A percentile compares a stretch with the other conserved stretches of the same genome.
Evolutionary conservation across 1,140 invertebrate genomes (phyloP).

Genomic region (Ceratitis capitata): DNA sequence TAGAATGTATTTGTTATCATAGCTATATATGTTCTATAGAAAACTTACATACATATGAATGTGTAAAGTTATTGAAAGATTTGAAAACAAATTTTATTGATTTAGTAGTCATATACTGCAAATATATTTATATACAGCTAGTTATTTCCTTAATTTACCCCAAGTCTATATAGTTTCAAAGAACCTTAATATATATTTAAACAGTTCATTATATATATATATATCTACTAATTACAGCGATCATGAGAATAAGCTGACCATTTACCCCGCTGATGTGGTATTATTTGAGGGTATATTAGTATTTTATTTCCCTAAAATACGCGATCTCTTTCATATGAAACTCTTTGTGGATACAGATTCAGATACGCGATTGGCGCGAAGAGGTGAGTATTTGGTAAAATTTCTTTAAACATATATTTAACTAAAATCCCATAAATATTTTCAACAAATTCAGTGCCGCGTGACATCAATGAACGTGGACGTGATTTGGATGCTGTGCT

Average conservation of each 20-base stretch:
- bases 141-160: neutral
- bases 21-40: no score
- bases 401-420: neutral
- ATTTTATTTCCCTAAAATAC: constrained; percentile 95
- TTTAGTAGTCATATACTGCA: no score
- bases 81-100: no score
- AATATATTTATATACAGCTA: no score
- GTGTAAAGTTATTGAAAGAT: no score
- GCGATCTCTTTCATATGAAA: constrained; percentile 98
- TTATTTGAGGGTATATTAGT: constrained; percentile 97
- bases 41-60: no score
- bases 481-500: constrained; percentile 94
- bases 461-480: constrained; percentile 94
- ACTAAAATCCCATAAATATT: neutral
- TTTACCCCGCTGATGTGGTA: constrained; percentile 98
- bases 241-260: constrained; percentile 77
- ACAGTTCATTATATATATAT: neutral
- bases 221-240: constrained; percentile 67
- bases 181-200: neutral
- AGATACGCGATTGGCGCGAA: constrained; percentile 92
- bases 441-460: constrained; percentile 74
- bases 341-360: constrained; percentile 99
- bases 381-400: constrained; percentile 74
- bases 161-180: no score
- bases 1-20: no score